phyloP scores from a whole-genome alignment of 1,140 invertebrate genomes.

The Drosophila pseudoobscura region DNA sequence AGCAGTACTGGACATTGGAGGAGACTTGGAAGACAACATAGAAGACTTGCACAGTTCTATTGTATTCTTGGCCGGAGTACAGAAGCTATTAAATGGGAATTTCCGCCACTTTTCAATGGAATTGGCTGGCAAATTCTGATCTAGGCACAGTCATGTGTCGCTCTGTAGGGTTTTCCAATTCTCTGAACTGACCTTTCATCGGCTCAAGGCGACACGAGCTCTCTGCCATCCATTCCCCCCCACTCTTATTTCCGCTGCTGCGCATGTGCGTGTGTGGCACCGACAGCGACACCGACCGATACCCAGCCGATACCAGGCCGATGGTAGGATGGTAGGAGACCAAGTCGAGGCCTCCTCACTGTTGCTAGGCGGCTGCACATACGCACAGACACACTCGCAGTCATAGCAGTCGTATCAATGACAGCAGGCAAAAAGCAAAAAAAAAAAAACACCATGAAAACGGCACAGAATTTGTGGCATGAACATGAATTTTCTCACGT shows the following conservation, averaged over 20 bases:
- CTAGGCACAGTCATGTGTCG: neutral
- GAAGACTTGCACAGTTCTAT: conserved; percentile 9
- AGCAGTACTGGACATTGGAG: too few relatives aligned
- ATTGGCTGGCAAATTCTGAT: conserved; percentile 6
- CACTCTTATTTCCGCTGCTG: conserved; percentile 7
- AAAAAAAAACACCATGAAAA: conserved; percentile 47
- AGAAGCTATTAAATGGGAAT: conserved; percentile 7
- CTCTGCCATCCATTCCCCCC: neutral
- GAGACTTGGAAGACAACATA: too few relatives aligned
- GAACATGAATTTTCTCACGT: conserved; percentile 79
- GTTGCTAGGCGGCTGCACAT: conserved; percentile 45
- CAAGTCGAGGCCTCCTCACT: conserved; percentile 13
- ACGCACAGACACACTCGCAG: neutral
- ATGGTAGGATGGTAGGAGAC: conserved; percentile 1
- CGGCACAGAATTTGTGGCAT: conserved; percentile 79
- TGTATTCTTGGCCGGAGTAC: neutral
- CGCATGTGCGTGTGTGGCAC: conserved; percentile 12
- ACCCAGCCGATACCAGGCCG: conserved; percentile 20
- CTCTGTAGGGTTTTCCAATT: conserved; percentile 21
- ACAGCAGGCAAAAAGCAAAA: conserved; percentile 25
- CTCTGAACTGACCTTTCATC: conserved; percentile 50
- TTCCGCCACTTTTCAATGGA: neutral
- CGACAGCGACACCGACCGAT: conserved; percentile 11
- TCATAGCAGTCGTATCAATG: conserved; percentile 25
- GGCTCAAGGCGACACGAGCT: conserved; percentile 51